These are phyloP conservation scores for Pimephales promelas DNA, from an alignment of 2,113 vertebrate species.

Conservation along the genomic window DNA sequence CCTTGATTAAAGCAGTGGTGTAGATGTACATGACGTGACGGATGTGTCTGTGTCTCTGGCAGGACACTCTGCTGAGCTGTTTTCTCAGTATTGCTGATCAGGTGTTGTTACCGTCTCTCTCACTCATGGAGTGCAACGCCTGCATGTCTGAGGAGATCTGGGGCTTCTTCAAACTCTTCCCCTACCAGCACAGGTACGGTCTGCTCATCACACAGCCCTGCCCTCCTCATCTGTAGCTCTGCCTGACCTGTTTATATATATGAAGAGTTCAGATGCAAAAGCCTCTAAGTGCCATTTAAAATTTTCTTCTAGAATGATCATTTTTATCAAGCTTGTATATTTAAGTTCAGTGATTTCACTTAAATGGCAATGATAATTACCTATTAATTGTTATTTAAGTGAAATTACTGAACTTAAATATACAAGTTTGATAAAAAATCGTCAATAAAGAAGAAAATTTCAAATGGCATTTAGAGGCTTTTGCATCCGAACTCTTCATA, in stretches of 20 bases:
- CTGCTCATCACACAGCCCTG: neutral
- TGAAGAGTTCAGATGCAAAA: too few species aligned
- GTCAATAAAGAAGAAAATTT: too few species aligned
- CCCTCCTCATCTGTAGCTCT: neutral
- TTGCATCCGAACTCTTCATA: too few species aligned
- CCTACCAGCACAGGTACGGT: conserved; percentile 86
- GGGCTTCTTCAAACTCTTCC: conserved; percentile 96
- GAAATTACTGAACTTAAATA: too few species aligned
- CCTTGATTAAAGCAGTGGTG: neutral
- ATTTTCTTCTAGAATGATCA: too few species aligned
- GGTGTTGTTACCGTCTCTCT: conserved; percentile 86
- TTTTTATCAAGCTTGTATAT: too few species aligned
- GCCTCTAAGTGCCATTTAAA: too few species aligned
- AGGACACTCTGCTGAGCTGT: conserved; percentile 87
- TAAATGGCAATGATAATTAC: too few species aligned
- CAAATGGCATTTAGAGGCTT: too few species aligned
- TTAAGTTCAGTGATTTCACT: too few species aligned
- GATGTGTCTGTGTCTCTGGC: conserved; percentile 39
- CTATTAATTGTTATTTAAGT: too few species aligned
- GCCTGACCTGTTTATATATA: neutral
- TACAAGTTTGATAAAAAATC: too few species aligned
- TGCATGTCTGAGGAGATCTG: conserved; percentile 95
- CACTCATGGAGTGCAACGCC: conserved; percentile 91
- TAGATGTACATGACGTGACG: neutral
- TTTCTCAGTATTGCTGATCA: conserved; percentile 87